Conservation (phyloP, 2,888 invertebrate genomes). For the Panorpa germanica region DNA sequence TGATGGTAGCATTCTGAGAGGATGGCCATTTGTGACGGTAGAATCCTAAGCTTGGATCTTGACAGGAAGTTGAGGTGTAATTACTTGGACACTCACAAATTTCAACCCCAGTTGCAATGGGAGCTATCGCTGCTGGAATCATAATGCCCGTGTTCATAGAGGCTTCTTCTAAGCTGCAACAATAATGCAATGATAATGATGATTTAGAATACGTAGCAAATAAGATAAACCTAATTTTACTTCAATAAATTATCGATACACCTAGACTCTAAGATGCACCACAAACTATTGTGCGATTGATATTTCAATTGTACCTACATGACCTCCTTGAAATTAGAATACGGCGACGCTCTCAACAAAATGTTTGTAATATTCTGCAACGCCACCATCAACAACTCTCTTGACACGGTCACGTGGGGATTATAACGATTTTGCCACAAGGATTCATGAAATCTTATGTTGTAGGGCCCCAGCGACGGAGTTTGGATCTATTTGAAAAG, state of each 20-base stretch:
- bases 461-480: constrained; percentile 29
- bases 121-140: constrained; percentile 40
- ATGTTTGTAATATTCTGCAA: constrained; percentile 71
- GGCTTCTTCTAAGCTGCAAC: constrained; percentile 47
- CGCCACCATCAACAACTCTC: constrained; percentile 77
- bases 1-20: constrained; percentile 41
- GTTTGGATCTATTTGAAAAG: constrained; percentile 18
- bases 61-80: constrained; percentile 80
- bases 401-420: constrained; percentile 37
- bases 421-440: constrained; percentile 40
- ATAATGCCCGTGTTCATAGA: constrained; percentile 67
- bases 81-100: constrained; percentile 64
- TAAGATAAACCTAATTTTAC: constrained; percentile 4
- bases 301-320: constrained; percentile 24
- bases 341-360: constrained; percentile 51
- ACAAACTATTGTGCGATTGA: neutral
- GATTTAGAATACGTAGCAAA: constrained; percentile 8
- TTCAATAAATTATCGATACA: constrained; percentile 7
- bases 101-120: constrained; percentile 66
- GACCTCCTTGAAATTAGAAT: constrained; percentile 36
- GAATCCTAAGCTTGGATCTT: constrained; percentile 69
- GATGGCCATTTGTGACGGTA: constrained; percentile 50
- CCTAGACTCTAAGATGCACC: constrained; percentile 3
- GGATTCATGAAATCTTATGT: constrained; percentile 52
- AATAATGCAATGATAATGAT: constrained; percentile 23